Conservation (phyloP, 2,888 invertebrate genomes). For the Eumerus sabulonum region DNA sequence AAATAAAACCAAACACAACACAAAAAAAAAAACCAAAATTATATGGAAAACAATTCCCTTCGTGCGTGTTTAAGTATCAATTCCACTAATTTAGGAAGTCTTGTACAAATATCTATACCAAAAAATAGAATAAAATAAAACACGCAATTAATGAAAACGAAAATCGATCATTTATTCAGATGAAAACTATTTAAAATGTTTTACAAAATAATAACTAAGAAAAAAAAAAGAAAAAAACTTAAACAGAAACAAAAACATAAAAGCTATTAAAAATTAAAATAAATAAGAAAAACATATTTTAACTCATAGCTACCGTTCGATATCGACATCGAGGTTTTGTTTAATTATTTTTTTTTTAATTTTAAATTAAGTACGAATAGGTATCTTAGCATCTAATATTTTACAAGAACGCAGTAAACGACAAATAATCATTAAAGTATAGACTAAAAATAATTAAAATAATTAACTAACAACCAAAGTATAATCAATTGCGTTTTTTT, state of each 20-base stretch:
- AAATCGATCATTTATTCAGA: conserved; percentile 61
- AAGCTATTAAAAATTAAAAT: conserved; percentile 46
- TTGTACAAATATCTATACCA: conserved; percentile 7
- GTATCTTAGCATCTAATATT: conserved; percentile 53
- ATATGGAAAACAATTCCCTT: conserved; percentile 51
- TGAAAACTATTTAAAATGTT: conserved; percentile 51
- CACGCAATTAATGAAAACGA: conserved; percentile 53
- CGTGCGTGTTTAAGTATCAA: conserved; percentile 52
- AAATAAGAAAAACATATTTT: conserved; percentile 18
- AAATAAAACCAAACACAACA: conserved; percentile 22
- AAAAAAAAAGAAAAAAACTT: conserved; percentile 37
- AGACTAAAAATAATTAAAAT: conserved; percentile 32
- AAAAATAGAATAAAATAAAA: conserved; percentile 24
- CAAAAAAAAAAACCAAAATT: conserved; percentile 16
- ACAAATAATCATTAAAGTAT: conserved; percentile 29
- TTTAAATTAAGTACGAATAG: conserved; percentile 55
- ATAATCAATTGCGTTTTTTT: conserved; percentile 38
- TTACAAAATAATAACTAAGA: too few species aligned
- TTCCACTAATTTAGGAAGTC: conserved; percentile 51
- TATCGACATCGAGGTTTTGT: conserved; percentile 47
- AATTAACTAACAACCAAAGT: conserved; percentile 53
- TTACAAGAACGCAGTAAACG: conserved; percentile 45
- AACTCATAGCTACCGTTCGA: conserved; percentile 56
- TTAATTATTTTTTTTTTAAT: conserved; percentile 13
- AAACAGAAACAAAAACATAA: conserved; percentile 27